Base-by-base conservation (phyloP, 30 jellyfish, hydroid and myxozoan genomes). In the Thelohanellus kitauei region DNA sequence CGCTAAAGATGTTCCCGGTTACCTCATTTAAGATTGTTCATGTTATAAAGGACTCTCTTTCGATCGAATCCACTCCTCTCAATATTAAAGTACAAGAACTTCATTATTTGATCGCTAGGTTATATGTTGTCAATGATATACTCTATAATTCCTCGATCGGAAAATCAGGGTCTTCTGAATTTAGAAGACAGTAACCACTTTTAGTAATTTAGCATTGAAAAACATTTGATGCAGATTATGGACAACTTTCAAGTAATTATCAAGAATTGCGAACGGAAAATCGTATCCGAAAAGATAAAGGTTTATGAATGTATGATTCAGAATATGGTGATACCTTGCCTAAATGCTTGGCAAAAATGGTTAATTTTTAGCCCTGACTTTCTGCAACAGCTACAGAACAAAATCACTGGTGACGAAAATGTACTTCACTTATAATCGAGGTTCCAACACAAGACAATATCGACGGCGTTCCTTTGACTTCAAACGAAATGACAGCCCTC, bases 281-380 rank as follows among this genome's bases (percentile, higher is more conserved):
- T n/a, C n/a, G n/a, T n/a, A n/a, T n/a, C n/a, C n/a, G n/a, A n/a
- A n/a, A n/a, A n/a, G n/a, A n/a, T n/a, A n/a, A n/a, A n/a, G n/a
- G n/a, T n/a, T n/a, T n/a, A n/a, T n/a, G n/a, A n/a, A n/a, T n/a
- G n/a, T n/a, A n/a, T n/a, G n/a, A n/a, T 57, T 27, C 41, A 71
- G 91, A 71, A 71, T 44, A 86, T 60, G 56, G 85, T 71, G 12
- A 27, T 71, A 33, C 51, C 91, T 8, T 71, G 91, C 31, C 55
- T 71, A 39, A 84, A 86, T 41, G 91, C 91, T 0, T 71, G 91
- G 91, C 91, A 71, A 44, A 87, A 71, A 33, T 71, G 91, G 91
- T 61, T 87, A 3, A 22, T 71, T 8, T 71, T 60, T 38, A 82
- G 69, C 25, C 87, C 91, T 24, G 91, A 82, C 37, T 71, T 52